These are phyloP conservation scores for Larimichthys crocea DNA, from an alignment of 2,113 vertebrate genomes.

Conservation along the genomic window DNA sequence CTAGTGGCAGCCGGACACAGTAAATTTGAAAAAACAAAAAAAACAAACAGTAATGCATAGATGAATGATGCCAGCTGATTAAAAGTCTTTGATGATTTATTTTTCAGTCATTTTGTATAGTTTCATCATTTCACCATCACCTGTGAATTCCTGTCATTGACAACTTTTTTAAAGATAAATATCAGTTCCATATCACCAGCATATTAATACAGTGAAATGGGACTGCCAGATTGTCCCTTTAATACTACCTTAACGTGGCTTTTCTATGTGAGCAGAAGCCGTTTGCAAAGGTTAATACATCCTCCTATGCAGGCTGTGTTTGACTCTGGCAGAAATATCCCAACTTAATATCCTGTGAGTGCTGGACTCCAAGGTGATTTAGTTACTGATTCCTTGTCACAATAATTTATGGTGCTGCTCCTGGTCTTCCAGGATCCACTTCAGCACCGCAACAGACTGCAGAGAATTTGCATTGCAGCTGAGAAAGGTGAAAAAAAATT, in stretches of 20 bases:
- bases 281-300: neutral
- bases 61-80: too few species aligned
- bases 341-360: neutral
- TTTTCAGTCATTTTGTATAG: neutral
- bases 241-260: neutral
- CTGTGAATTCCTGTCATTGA: too few species aligned
- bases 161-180: too few species aligned
- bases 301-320: neutral
- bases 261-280: neutral
- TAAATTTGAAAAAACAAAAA: too few species aligned
- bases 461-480: neutral
- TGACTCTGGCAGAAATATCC: neutral
- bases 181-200: too few species aligned
- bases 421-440: neutral
- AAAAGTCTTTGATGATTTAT: neutral
- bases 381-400: constrained; percentile 21
- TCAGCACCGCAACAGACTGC: neutral
- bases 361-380: constrained; percentile 1
- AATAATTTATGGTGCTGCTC: constrained; percentile 9
- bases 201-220: neutral
- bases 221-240: neutral
- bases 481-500: neutral
- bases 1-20: too few species aligned
- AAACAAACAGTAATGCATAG: too few species aligned
- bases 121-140: neutral